Conservation (phyloP, 2,888 invertebrate genomes). For the Iphiclides podalirius region DNA sequence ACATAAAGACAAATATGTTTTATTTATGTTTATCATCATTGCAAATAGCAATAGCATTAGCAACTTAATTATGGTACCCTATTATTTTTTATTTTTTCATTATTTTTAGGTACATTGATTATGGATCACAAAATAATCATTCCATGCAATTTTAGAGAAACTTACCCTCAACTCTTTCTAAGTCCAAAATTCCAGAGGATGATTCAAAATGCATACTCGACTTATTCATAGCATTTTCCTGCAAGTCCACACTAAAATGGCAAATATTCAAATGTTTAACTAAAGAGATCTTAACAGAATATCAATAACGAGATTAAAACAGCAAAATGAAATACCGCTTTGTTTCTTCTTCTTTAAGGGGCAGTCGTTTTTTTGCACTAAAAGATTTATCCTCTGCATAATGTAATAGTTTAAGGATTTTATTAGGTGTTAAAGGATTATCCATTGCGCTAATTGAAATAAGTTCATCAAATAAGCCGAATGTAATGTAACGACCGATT, state of each 20-base stretch:
- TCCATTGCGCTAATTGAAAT: too few relatives aligned
- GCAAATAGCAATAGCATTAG: too few relatives aligned
- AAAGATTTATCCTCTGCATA: slow-evolving; percentile 65
- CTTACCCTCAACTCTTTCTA: slow-evolving; percentile 64
- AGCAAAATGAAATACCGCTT: slow-evolving; percentile 36
- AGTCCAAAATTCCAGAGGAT: slow-evolving; percentile 67
- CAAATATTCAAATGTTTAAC: not conserved
- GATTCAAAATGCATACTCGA: slow-evolving; percentile 39
- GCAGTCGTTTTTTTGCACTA: slow-evolving; percentile 39
- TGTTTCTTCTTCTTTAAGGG: slow-evolving; percentile 43
- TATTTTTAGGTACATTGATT: too few relatives aligned
- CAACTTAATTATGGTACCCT: too few relatives aligned
- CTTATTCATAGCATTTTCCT: slow-evolving; percentile 25
- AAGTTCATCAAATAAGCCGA: too few relatives aligned
- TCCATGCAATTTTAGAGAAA: too few relatives aligned
- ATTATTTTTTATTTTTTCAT: too few relatives aligned
- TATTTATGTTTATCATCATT: too few relatives aligned
- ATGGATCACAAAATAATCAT: too few relatives aligned
- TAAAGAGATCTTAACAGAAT: not conserved
- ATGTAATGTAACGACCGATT: too few relatives aligned
- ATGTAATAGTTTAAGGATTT: slow-evolving; percentile 61
- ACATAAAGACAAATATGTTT: too few relatives aligned
- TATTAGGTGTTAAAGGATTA: slow-evolving; percentile 66
- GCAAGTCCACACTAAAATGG: not conserved
- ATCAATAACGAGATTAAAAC: not conserved